phyloP scores from a whole-genome alignment of 1,140 invertebrate genomes.

The Ceratitis capitata region DNA sequence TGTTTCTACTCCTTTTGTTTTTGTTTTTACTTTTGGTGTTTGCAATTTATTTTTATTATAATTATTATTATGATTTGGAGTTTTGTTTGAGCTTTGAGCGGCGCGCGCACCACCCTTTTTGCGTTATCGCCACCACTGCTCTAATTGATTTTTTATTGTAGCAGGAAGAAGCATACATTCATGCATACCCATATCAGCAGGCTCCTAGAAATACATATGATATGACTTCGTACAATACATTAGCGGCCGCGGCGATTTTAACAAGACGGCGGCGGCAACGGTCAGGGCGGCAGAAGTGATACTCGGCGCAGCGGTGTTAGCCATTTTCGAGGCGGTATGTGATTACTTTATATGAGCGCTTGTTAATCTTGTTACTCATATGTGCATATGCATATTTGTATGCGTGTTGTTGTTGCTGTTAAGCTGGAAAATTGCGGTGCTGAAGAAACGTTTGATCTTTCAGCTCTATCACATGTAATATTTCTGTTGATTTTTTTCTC shows the following conservation, averaged over 20 bases:
- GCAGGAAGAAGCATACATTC: background rate
- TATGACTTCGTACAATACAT: background rate
- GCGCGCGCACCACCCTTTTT: slow-evolving; percentile 10
- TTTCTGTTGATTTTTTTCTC: too few relatives aligned
- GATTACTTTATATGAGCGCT: slow-evolving; percentile 27
- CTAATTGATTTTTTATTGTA: slow-evolving; percentile 36
- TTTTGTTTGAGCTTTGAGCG: slow-evolving; percentile 1
- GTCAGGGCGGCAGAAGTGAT: background rate
- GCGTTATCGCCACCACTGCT: slow-evolving; percentile 18
- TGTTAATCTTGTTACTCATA: slow-evolving; percentile 26
- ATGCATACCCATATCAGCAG: background rate
- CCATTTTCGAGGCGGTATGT: background rate
- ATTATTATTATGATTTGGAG: slow-evolving; percentile 15
- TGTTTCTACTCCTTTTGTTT: background rate
- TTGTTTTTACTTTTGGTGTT: too few relatives aligned
- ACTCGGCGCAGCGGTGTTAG: background rate
- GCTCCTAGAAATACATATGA: background rate
- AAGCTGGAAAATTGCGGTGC: background rate
- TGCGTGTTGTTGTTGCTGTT: too few relatives aligned
- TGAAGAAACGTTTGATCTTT: background rate
- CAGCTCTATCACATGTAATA: background rate
- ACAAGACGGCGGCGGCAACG: background rate
- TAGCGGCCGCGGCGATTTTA: background rate
- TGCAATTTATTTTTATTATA: background rate
- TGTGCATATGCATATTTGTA: too few relatives aligned